Conservation (phyloP, 2,888 invertebrate genomes). For the Drosophila affinis region DNA sequence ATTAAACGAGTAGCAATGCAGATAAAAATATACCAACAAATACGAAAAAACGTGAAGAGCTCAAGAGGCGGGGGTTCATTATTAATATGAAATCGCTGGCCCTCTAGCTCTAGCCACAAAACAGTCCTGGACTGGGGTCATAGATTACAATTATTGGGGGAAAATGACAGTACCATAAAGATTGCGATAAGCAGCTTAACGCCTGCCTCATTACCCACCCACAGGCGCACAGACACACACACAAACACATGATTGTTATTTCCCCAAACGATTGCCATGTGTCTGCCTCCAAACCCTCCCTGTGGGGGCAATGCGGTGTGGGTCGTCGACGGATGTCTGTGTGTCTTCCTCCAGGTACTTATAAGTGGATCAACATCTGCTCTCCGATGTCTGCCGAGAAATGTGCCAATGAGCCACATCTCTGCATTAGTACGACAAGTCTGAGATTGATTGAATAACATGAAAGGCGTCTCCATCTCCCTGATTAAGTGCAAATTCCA, state of each 20-base stretch:
- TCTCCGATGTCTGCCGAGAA: neutral
- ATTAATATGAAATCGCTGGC: conserved; percentile 58
- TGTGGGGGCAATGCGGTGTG: neutral
- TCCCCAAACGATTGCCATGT: conserved; percentile 36
- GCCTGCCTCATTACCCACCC: conserved; percentile 60
- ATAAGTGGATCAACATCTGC: neutral
- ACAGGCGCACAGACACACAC: conserved; percentile 1
- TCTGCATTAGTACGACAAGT: conserved; percentile 47
- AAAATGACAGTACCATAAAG: conserved; percentile 54
- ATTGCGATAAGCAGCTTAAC: conserved; percentile 57
- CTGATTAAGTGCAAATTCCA: conserved; percentile 13
- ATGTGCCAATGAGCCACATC: conserved; percentile 53
- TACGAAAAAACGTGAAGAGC: conserved; percentile 12
- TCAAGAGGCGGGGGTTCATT: conserved; percentile 40
- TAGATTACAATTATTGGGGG: conserved; percentile 41
- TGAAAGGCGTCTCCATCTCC: neutral
- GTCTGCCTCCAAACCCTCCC: neutral
- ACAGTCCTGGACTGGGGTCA: conserved; percentile 23
- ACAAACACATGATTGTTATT: conserved; percentile 20
- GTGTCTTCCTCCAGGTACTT: conserved; percentile 12
- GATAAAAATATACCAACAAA: conserved; percentile 4
- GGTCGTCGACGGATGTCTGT: neutral
- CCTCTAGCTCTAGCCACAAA: neutral
- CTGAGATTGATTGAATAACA: conserved; percentile 25
- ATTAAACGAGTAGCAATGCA: conserved; percentile 21